A percentile compares a stretch with the other conserved stretches of the same genome.
Conservation (phyloP, 2,797 vertebrate species). For the Borostomias antarcticus region DNA sequence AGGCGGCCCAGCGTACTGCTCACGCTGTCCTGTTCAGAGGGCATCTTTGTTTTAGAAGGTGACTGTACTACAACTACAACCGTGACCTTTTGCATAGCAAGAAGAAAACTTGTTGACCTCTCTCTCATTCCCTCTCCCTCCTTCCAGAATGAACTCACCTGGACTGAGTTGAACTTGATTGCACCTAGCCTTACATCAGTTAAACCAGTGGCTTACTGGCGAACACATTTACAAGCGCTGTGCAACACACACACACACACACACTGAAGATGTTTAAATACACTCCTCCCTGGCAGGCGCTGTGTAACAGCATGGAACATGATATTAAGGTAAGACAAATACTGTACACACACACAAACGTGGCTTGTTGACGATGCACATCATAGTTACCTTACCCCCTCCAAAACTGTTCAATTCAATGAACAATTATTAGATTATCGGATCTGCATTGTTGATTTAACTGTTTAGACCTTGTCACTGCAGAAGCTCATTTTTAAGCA, state of each 20-base stretch:
- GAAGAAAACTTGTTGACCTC: no score
- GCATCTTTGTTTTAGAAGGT: no score
- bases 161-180: constrained; percentile 12
- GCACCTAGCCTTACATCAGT: constrained; percentile 12
- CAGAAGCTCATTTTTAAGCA: no score
- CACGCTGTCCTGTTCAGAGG: no score
- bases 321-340: constrained; percentile 54
- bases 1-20: no score
- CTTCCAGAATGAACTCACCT: constrained; percentile 24
- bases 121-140: constrained; percentile 2
- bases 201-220: not conserved
- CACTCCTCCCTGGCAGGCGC: constrained; percentile 60
- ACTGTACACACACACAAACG: not conserved
- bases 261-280: constrained; percentile 58
- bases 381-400: not conserved
- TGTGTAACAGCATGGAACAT: constrained; percentile 63
- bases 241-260: constrained; percentile 1
- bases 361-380: not conserved
- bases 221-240: not conserved
- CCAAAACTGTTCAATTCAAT: not conserved
- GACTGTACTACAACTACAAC: no score
- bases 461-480: not conserved
- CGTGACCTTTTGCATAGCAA: no score
- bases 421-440: not conserved
- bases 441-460: not conserved